Conservation (phyloP, 2,888 invertebrate species). For the Laspeyria flexula region DNA sequence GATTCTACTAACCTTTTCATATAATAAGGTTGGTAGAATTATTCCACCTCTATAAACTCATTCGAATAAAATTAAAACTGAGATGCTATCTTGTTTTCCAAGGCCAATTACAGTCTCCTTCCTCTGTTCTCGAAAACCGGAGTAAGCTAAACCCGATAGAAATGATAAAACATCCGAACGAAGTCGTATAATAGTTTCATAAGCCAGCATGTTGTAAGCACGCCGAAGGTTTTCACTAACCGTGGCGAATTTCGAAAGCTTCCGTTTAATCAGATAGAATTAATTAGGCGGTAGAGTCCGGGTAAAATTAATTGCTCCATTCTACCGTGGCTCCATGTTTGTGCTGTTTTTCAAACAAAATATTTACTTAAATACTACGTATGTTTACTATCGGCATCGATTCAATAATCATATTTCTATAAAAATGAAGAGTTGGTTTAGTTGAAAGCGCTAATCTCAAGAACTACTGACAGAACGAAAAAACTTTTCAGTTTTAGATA, state of each 20-base stretch:
- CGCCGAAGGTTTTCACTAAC: conserved; percentile 52
- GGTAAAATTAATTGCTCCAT: conserved; percentile 47
- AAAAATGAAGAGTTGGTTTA: too few relatives aligned
- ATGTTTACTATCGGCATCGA: neutral
- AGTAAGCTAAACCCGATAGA: neutral
- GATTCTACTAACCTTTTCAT: too few relatives aligned
- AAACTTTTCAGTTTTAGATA: too few relatives aligned
- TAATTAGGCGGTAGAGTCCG: conserved; percentile 53
- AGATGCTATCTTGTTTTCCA: too few relatives aligned
- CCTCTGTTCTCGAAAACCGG: neutral
- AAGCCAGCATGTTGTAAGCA: conserved; percentile 44
- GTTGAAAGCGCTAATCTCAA: too few relatives aligned
- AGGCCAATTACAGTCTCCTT: neutral
- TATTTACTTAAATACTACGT: neutral
- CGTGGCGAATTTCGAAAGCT: conserved; percentile 60
- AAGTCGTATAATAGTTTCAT: conserved; percentile 25
- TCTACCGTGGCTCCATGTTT: conserved; percentile 43
- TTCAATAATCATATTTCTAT: too few relatives aligned
- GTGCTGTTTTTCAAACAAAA: conserved; percentile 7
- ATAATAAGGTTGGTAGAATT: too few relatives aligned
- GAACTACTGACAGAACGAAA: too few relatives aligned
- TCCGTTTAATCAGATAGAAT: conserved; percentile 61
- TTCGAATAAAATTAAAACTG: too few relatives aligned
- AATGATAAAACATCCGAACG: neutral
- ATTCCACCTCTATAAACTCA: too few relatives aligned